Conservation (phyloP, 35 echinoderm and acorn worm genomes). For the Strongylocentrotus purpuratus region DNA sequence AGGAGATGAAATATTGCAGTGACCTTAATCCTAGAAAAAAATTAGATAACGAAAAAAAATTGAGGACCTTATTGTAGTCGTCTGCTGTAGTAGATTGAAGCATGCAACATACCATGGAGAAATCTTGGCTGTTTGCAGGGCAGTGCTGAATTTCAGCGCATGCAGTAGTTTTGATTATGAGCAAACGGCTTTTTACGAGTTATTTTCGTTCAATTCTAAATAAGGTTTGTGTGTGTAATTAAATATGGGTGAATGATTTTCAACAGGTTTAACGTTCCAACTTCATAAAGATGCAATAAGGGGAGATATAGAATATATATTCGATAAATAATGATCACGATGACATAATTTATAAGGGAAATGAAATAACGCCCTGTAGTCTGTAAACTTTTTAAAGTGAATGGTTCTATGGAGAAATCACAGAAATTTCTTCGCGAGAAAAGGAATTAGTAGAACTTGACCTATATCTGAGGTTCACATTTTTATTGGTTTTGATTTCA, state of each 20-base stretch:
- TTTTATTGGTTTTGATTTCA: too few species aligned
- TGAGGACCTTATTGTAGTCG: neutral
- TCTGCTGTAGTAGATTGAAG: neutral
- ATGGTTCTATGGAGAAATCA: too few species aligned
- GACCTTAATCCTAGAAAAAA: constrained; percentile 27
- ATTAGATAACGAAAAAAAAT: neutral
- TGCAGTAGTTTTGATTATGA: neutral
- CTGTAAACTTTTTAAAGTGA: too few species aligned
- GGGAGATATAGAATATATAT: too few species aligned
- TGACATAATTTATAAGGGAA: too few species aligned
- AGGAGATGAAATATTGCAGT: constrained; percentile 30
- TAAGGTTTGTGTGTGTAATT: neutral
- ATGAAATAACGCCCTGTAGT: too few species aligned
- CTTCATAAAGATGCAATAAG: too few species aligned
- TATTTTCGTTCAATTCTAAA: neutral
- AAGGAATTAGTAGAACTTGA: too few species aligned
- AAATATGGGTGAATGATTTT: neutral
- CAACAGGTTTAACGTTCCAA: too few species aligned
- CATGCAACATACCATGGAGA: neutral
- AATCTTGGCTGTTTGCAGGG: neutral
- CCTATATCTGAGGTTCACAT: too few species aligned
- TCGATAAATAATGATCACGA: too few species aligned
- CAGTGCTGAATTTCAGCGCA: neutral
- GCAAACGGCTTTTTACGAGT: neutral
- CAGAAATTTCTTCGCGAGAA: too few species aligned